These are phyloP conservation scores for Zophobas morio DNA, from an alignment of 1,140 invertebrate species.

Conservation along the genomic window DNA sequence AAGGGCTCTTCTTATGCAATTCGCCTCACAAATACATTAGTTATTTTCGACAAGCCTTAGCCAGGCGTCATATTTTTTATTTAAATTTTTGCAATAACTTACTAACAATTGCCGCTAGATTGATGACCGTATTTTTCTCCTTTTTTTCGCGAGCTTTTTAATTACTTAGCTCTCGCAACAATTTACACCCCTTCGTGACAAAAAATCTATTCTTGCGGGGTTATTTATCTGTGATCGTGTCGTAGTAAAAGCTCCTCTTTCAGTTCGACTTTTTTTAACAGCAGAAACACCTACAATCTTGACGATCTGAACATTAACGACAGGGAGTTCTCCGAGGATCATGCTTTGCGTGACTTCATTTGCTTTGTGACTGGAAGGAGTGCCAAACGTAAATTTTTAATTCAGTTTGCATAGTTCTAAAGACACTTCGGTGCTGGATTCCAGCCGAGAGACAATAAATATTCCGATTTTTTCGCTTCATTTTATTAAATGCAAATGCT, in stretches of 20 bases:
- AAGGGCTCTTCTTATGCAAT: slow-evolving; percentile 30
- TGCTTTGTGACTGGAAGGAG: slow-evolving; percentile 26
- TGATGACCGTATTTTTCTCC: slow-evolving; percentile 29
- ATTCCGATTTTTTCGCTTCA: not conserved
- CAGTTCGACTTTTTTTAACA: slow-evolving; percentile 7
- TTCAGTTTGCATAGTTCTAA: not conserved
- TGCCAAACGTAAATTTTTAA: slow-evolving; percentile 22
- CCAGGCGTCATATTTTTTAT: slow-evolving; percentile 16
- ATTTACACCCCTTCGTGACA: slow-evolving; percentile 25
- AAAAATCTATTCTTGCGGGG: not conserved
- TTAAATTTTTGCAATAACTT: slow-evolving; percentile 17
- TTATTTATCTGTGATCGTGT: slow-evolving; percentile 14
- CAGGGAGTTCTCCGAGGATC: slow-evolving; percentile 3
- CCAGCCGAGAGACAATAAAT: not conserved
- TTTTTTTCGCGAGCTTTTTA: not conserved
- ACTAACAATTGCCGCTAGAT: slow-evolving; percentile 10
- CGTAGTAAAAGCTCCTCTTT: slow-evolving; percentile 23
- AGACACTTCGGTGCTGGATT: not conserved
- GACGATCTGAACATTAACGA: slow-evolving; percentile 2
- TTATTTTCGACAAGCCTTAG: slow-evolving; percentile 22
- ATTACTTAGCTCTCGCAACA: slow-evolving; percentile 8
- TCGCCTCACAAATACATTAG: slow-evolving; percentile 30
- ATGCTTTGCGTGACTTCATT: slow-evolving; percentile 27
- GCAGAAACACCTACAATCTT: slow-evolving; percentile 32
- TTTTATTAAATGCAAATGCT: not conserved